These are phyloP conservation scores for Thymelicus lineola DNA, from an alignment of 2,888 invertebrate genomes.

Conservation along the genomic window DNA sequence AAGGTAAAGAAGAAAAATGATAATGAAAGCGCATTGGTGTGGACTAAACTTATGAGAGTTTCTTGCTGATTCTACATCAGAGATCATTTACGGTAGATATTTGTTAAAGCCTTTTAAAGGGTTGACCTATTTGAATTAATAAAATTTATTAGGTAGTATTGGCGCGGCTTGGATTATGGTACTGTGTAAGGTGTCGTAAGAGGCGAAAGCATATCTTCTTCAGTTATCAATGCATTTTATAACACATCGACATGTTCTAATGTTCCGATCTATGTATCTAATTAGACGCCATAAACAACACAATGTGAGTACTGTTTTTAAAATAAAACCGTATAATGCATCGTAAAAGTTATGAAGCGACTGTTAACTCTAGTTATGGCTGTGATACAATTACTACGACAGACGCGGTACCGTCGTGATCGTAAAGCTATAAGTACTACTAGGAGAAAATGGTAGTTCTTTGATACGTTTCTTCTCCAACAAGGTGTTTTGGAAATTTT, in stretches of 20 bases:
- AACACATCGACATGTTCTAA: neutral
- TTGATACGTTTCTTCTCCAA: neutral
- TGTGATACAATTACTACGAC: slow-evolving; percentile 53
- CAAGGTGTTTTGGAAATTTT: neutral
- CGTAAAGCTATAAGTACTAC: slow-evolving; percentile 7
- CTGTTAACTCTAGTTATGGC: slow-evolving; percentile 47
- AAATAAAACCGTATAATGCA: slow-evolving; percentile 53
- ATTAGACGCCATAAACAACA: neutral
- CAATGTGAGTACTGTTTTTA: slow-evolving; percentile 48
- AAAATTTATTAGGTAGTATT: too few relatives aligned
- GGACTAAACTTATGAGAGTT: too few relatives aligned
- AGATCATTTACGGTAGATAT: too few relatives aligned
- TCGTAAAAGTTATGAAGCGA: slow-evolving; percentile 62
- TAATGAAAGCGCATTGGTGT: too few relatives aligned
- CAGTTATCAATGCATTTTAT: too few relatives aligned
- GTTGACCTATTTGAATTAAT: too few relatives aligned
- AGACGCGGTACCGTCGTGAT: slow-evolving; percentile 51
- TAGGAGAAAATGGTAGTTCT: neutral
- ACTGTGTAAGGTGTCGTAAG: neutral
- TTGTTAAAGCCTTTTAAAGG: too few relatives aligned
- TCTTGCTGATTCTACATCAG: too few relatives aligned
- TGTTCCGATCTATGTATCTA: neutral
- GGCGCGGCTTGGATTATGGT: too few relatives aligned
- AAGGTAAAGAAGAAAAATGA: too few relatives aligned
- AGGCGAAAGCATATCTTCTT: neutral